Evolutionary conservation across 2,888 invertebrate species (phyloP), one percentile per base, ranked within the genome.

Genomic region (Polia nebulosa): DNA sequence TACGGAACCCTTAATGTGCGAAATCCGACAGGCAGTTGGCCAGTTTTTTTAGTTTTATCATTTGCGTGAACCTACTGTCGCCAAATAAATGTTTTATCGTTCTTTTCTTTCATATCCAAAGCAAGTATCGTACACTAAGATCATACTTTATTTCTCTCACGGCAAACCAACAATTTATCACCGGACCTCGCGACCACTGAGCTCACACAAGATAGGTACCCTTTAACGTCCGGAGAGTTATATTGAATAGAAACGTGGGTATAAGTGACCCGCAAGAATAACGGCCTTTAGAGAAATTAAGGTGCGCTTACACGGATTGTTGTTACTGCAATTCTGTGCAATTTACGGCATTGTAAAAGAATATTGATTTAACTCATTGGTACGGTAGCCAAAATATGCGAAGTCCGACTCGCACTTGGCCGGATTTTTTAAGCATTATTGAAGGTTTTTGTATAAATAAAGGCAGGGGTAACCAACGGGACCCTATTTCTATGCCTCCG

Each of bases 171-270:
- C 74, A 34, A 60, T 70, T 36, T 49, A 62, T 70, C 47, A 61
- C 29, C 34, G n/a, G 25, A 45, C 22, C 20, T 52, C 56, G 52
- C 68, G 20, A 13, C 3, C 32, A 67, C 55, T 68, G 17, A 36
- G 5, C 51, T 55, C 55, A 39, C 17, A 41, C 57, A n/a, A n/a
- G n/a, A n/a, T n/a, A n/a, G n/a, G n/a, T n/a, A 79, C 71, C 63
- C 63, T 70, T 64, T 60, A 70, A 64, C 39, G 61, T 63, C 52
- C 47, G 45, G n/a, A 78, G 76, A 71, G 66, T 60, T 41, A 55
- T 64, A 73, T 73, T 69, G 74, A 69, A 69, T 55, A 68, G 74
- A 65, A 74, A 73, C 39, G 34, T 4, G 44, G 74, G 62, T 65
- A 27, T 41, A 65, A 72, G 60, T 61, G 65, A 47, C 66, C 76